Evolutionary conservation across 2,888 invertebrate species (phyloP), one percentile per base, ranked within the genome.

Genomic region (Melieria omissa): DNA sequence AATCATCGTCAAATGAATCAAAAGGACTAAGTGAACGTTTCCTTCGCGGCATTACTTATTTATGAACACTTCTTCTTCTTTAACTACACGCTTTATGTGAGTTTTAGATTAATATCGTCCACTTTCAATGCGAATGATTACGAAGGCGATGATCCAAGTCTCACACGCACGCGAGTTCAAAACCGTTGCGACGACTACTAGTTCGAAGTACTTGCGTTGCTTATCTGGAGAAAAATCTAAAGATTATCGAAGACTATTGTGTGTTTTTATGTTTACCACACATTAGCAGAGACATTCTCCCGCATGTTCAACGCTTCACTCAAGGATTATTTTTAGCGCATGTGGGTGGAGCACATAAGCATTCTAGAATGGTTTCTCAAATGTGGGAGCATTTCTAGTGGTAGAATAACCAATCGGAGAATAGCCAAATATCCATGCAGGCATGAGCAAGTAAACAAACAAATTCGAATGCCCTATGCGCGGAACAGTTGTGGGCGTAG

Each of bases 1-100:
- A 87, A 57, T 87, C 87, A 71, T 87, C 86, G 69, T 87, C 86
- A 75, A 81, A 82, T 47, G 83, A 73, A 69, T 86, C 86, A 76
- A 83, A 78, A 8, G 86, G 84, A 71, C 85, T 85, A 41, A 82
- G 76, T 4, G 83, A 71, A 46, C 85, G 80, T 80, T 85, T 87
- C 73, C 81, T 82, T 71, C 85, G 82, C 63, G 82, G 82, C 83
- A 83, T 83, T 72, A 42, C n/a, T 42, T 54, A 46, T 10, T 41
- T 10, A 10, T 52, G 14, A 5, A 41, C 29, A 9, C 10, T 41
- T 14, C 29, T 46, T 63, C 5, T 16, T 47, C 10, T 29, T 29
- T 29, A 29, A 29, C 29, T 29, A 29, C 29, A 29, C 29, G 29
- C 2, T 29, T 29, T 29, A 29, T 2, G 29, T 29, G 29, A 29